Percentiles rank a stretch among this genome's conserved stretches.
Conservation (phyloP, 2,888 invertebrate species). For the Sericinus montela region DNA sequence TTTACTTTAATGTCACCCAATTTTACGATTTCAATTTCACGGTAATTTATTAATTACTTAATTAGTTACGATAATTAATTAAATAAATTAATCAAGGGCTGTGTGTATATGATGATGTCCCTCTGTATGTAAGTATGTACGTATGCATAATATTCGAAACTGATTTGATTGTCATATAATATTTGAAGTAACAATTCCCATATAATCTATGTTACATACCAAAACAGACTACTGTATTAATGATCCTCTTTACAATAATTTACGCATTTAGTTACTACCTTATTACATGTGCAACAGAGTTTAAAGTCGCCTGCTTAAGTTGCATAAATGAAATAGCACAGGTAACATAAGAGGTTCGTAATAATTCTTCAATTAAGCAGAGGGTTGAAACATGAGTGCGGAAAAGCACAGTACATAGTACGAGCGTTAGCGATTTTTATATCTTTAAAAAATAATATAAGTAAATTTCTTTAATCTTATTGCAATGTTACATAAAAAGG, state of each 20-base stretch:
- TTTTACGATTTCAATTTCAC: too few relatives aligned
- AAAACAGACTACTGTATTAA: background rate
- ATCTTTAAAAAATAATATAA: too few relatives aligned
- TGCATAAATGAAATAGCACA: constrained; percentile 20
- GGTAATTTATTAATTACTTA: too few relatives aligned
- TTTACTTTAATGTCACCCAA: too few relatives aligned
- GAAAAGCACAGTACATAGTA: constrained; percentile 20
- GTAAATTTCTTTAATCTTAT: too few relatives aligned
- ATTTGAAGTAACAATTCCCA: background rate
- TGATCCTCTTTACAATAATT: background rate
- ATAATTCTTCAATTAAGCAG: constrained; percentile 63
- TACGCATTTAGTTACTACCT: background rate
- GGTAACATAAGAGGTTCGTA: constrained; percentile 45
- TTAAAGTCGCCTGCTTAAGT: background rate
- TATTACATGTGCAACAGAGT: background rate
- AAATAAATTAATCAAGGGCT: too few relatives aligned
- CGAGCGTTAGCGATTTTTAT: constrained; percentile 22
- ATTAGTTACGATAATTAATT: too few relatives aligned
- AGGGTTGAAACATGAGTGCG: constrained; percentile 31
- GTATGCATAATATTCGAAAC: too few relatives aligned
- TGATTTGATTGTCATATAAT: too few relatives aligned
- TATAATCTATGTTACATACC: background rate
- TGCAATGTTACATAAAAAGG: too few relatives aligned
- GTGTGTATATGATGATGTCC: too few relatives aligned
- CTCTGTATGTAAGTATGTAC: too few relatives aligned